Evolutionary conservation across 2,113 vertebrate genomes (phyloP).

Genomic region (Paracanthobrama guichenoti): DNA sequence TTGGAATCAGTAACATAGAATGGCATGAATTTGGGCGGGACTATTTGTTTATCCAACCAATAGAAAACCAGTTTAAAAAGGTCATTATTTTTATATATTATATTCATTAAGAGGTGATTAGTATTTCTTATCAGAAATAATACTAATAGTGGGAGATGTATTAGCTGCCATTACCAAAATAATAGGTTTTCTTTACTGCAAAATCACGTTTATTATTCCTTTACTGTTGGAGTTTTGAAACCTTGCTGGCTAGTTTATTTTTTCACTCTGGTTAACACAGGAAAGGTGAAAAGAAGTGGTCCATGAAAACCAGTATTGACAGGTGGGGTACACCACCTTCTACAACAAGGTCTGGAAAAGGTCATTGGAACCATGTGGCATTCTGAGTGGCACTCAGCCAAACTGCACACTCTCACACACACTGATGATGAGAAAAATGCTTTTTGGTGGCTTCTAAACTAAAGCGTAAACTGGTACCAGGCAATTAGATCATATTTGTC

Average conservation of each 20-base stretch:
- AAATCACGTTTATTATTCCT: constrained; percentile 35
- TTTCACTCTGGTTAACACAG: constrained; percentile 39
- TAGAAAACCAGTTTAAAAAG: no score
- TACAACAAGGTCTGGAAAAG: constrained; percentile 62
- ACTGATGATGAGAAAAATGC: constrained; percentile 8
- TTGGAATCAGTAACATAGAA: not conserved
- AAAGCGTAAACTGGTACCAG: not conserved
- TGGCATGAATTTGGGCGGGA: not conserved
- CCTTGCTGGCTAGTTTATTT: constrained; percentile 1
- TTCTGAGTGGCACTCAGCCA: constrained; percentile 52
- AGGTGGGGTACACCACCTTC: constrained; percentile 60
- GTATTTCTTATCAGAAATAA: not conserved
- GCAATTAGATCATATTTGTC: not conserved
- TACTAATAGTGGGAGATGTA: constrained; percentile 6
- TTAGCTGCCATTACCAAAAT: constrained; percentile 32
- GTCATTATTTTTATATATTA: no score
- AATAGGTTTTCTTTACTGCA: constrained; percentile 15
- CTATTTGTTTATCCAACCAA: not conserved
- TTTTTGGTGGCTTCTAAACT: not conserved
- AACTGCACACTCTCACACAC: constrained; percentile 4
- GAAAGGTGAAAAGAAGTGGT: constrained; percentile 59
- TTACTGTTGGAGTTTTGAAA: constrained; percentile 21
- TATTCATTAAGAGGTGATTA: not conserved
- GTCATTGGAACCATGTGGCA: constrained; percentile 60
- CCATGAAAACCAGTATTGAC: constrained; percentile 71